Evolutionary conservation across 53 echinoderm and acorn worm genomes (phyloP).

Genomic region (Luidia sarsii): DNA sequence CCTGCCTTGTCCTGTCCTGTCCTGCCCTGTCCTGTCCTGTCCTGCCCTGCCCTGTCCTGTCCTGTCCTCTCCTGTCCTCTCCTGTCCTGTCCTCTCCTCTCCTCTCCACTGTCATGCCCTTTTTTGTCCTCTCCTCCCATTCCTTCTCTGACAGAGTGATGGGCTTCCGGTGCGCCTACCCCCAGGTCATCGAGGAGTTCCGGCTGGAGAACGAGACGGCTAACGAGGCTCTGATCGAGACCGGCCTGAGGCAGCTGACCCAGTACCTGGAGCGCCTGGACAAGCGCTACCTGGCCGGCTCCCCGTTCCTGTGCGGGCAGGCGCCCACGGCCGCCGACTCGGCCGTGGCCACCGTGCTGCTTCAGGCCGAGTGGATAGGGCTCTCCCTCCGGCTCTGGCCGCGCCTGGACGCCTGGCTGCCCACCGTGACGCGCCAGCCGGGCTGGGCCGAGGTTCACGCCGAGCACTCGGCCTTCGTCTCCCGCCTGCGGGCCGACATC

Average conservation of each 20-base stretch:
- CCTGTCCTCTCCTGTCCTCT: background rate
- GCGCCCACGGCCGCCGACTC: slow-evolving; percentile 58
- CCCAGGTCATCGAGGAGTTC: slow-evolving; percentile 67
- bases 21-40: too few relatives aligned
- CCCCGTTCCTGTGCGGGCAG: slow-evolving; percentile 39
- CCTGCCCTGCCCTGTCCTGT: background rate
- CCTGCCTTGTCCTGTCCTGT: too few relatives aligned
- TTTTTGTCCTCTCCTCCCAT: background rate
- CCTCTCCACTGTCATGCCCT: background rate
- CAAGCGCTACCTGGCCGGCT: slow-evolving; percentile 26
- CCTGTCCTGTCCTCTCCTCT: too few relatives aligned
- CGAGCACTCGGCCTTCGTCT: slow-evolving; percentile 52
- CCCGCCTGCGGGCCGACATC: slow-evolving; percentile 31
- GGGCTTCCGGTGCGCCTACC: slow-evolving; percentile 60
- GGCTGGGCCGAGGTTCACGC: slow-evolving; percentile 69
- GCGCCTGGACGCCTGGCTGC: slow-evolving; percentile 50
- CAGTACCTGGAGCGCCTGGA: slow-evolving; percentile 54
- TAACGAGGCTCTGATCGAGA: slow-evolving; percentile 62
- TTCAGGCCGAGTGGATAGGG: slow-evolving; percentile 63
- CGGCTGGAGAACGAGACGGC: slow-evolving; percentile 53
- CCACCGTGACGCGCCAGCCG: slow-evolving; percentile 28
- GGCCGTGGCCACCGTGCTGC: slow-evolving; percentile 57
- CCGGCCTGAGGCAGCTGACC: slow-evolving; percentile 55
- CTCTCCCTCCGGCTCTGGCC: slow-evolving; percentile 71
- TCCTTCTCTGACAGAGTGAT: slow-evolving; percentile 48